Base-by-base conservation (phyloP, 1,140 invertebrate species). In the Temnothorax longispinosus region DNA sequence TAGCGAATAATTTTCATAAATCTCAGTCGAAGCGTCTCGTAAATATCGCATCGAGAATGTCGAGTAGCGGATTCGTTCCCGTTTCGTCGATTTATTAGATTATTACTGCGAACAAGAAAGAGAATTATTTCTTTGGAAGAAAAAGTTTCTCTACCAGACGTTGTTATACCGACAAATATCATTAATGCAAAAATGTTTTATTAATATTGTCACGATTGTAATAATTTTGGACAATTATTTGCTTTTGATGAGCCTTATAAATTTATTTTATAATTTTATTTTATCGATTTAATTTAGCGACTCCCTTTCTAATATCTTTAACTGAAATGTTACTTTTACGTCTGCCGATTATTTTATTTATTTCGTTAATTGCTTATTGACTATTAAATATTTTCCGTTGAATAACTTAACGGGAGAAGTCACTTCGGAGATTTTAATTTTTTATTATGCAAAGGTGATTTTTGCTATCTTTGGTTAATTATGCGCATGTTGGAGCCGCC, bases 1-100 rank as follows among this genome's bases (percentile, higher is more conserved):
- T 65, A 58, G 75, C 85, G 92, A 94, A 95, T 95, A 94, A 95
- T 94, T 94, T 94, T 94, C 92, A 94, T 94, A 94, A 94, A 95
- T 94, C 93, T 94, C 87, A 69, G 47, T 38, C 44, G 52, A 52
- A 32, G n/a, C 62, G 75, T 54, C 88, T 89, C 87, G 89, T 93
- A 93, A 94, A 93, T 87, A 93, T 92, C 8, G 88, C 27, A 87
- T 85, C 85, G 86, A 86, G 74, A 87, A 87, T 88, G 74, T 71
- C 38, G 72, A 32, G 27, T 21, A 62, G 44, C 76, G 52, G 86
- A 90, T 86, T 71, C 76, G 62, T 50, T 81, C 13, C 18, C 4
- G 47, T 89, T 62, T 74, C 72, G 21, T 56, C 87, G 82, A 93
- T 93, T 92, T 92, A 92, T 92, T 92, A 84, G 67, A 87, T 90